Conservation (phyloP, 2,797 vertebrate genomes). For the Cirrhinus molitorella region DNA sequence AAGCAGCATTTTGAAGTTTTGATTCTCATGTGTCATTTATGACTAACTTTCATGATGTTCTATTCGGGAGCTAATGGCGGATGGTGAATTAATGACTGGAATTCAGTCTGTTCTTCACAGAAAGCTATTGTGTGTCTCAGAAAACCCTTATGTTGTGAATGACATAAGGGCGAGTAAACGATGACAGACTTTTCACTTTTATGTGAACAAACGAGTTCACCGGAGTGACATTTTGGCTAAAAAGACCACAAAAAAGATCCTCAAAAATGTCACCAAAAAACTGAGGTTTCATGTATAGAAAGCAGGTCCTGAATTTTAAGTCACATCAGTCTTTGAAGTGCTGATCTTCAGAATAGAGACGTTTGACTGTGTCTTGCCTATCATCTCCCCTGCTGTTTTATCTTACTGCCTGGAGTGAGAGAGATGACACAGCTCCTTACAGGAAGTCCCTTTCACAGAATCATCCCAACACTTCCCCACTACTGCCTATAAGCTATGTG, state of each 20-base stretch:
- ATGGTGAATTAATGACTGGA: background rate
- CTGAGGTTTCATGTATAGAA: conserved; percentile 11
- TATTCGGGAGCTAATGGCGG: background rate
- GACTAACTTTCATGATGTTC: background rate
- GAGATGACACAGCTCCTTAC: conserved; percentile 48
- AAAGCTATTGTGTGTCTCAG: background rate
- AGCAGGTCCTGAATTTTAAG: conserved; percentile 37
- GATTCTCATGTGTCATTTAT: background rate
- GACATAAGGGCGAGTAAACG: background rate
- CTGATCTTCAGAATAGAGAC: conserved; percentile 53
- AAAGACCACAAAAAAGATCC: background rate
- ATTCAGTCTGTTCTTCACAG: background rate
- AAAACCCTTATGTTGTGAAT: background rate
- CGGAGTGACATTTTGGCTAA: background rate
- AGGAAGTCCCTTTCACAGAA: conserved; percentile 46
- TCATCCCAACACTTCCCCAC: conserved; percentile 7
- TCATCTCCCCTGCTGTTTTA: conserved; percentile 59
- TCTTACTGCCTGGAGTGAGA: conserved; percentile 54
- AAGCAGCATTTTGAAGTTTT: background rate
- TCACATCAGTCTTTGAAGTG: conserved; percentile 57
- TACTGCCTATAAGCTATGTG: background rate
- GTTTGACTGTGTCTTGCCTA: conserved; percentile 44
- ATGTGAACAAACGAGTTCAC: background rate
- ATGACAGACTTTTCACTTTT: background rate
- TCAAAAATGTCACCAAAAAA: background rate